Base-by-base conservation (phyloP, 2,797 vertebrate genomes). In the Sarcophilus harrisii region DNA sequence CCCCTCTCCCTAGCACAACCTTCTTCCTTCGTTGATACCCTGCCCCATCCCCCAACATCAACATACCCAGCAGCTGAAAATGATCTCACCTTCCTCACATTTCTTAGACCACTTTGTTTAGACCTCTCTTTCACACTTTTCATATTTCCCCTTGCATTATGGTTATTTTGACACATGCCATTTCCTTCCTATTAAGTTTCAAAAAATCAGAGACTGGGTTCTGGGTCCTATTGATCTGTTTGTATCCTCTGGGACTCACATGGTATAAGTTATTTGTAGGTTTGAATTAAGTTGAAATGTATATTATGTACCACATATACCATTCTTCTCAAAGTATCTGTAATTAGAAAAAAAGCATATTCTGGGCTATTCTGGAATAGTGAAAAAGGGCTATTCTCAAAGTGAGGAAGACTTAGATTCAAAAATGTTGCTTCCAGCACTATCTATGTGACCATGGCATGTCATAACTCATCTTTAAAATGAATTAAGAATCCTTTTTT, bases 381-480 rank as follows among this genome's bases (percentile, higher is more conserved):
- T 5, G 28, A 32, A 13, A 29, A 57, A 45, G 29, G 21, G 5
- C 3, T 0, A 60, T 59, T 58, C n/a, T 54, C 87, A 62, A 90
- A 58, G 45, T 28, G 45, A n/a, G 73, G 32, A 59, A 21, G 10
- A 4, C 3, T 24, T 0, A 4, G 24, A 4, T 4, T 81, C 16
- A 81, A 81, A 21, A 81, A 52, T 16, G 14, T 38, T 38, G 52
- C 11, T 90, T 57, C 21, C 52, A n/a, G 92, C 49, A 49, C 54
- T n/a, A 18, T 5, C 14, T 32, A 0, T 1, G 45, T 32, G 29
- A 38, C 32, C 54, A 55, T 1, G 6, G 59, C 21, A 0, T 0
- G 1, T 38, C 45, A 45, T 1, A n/a, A 49, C 57, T 66, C n/a
- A 38, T 58, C 4, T 5, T 45, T 87, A 57, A 52, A n/a, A 55